A percentile compares a stretch with the other conserved stretches of the same genome.
These are phyloP conservation scores for Aplodontia rufa DNA, from an alignment of 2,113 vertebrate species.

Conservation along the genomic window DNA sequence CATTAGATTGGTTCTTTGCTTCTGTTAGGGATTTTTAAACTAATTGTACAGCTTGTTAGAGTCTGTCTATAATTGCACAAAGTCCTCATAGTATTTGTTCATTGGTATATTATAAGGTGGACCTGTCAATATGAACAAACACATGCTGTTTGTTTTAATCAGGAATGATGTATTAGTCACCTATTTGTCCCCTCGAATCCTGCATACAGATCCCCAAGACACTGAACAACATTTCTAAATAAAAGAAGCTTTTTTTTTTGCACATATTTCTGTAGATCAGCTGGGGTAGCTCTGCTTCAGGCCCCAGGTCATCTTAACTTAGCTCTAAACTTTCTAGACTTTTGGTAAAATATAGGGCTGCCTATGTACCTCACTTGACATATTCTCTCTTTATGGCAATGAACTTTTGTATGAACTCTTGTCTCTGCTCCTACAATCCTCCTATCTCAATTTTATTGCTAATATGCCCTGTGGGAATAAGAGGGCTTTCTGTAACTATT, in stretches of 20 bases:
- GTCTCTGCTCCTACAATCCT: background rate
- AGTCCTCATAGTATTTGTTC: background rate
- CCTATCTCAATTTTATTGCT: conserved; percentile 43
- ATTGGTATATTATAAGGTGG: background rate
- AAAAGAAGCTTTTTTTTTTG: background rate
- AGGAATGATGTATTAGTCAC: background rate
- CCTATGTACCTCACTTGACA: background rate
- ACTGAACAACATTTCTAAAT: background rate
- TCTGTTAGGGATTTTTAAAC: background rate
- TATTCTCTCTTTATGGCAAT: background rate
- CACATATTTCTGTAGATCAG: background rate
- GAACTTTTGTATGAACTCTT: background rate
- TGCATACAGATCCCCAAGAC: background rate
- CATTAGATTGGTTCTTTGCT: background rate
- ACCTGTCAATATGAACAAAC: background rate
- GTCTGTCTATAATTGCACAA: background rate
- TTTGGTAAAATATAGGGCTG: background rate
- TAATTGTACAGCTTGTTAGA: background rate
- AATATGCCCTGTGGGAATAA: background rate
- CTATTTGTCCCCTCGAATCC: background rate
- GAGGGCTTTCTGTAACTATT: conserved; percentile 8
- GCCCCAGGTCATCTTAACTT: background rate
- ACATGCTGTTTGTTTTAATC: background rate
- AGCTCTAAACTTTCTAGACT: background rate
- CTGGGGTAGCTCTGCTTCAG: background rate